A percentile compares a stretch with the other conserved stretches of the same genome.
These are phyloP conservation scores for Trichosurus vulpecula DNA, from an alignment of 2,797 vertebrate species.

Conservation along the genomic window DNA sequence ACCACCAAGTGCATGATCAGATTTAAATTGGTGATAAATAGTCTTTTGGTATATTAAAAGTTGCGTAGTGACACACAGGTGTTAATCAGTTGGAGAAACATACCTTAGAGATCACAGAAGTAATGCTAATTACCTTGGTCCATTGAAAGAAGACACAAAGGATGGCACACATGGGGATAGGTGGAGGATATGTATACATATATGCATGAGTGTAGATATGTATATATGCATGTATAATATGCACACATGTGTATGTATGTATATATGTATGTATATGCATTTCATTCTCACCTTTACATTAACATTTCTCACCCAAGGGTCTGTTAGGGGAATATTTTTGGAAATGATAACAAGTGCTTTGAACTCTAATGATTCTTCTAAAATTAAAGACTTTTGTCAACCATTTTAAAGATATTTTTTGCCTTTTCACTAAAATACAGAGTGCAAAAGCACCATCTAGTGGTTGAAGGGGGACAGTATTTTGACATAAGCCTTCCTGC, in stretches of 20 bases:
- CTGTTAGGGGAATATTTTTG: constrained; percentile 27
- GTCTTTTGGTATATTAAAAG: neutral
- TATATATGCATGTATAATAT: neutral
- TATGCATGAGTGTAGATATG: neutral
- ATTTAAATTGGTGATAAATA: constrained; percentile 31
- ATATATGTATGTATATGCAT: constrained; percentile 20
- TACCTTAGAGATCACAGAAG: constrained; percentile 38
- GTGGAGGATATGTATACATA: neutral
- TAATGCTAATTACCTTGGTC: constrained; percentile 10
- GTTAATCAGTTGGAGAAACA: constrained; percentile 32
- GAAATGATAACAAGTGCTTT: constrained; percentile 60
- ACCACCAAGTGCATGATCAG: neutral
- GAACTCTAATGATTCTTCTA: constrained; percentile 68
- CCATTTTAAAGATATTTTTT: constrained; percentile 64
- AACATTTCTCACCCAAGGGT: constrained; percentile 55
- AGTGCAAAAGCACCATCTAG: constrained; percentile 82
- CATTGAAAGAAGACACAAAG: constrained; percentile 43
- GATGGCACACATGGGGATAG: constrained; percentile 1
- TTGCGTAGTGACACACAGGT: constrained; percentile 31
- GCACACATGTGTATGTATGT: neutral
- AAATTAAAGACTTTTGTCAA: constrained; percentile 75
- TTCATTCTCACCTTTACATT: constrained; percentile 56
- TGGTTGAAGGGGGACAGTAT: constrained; percentile 65
- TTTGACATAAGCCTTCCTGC: constrained; percentile 12
- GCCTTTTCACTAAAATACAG: constrained; percentile 54